Base-by-base conservation (phyloP, 2,113 vertebrate genomes). In the Pholis gunnellus region DNA sequence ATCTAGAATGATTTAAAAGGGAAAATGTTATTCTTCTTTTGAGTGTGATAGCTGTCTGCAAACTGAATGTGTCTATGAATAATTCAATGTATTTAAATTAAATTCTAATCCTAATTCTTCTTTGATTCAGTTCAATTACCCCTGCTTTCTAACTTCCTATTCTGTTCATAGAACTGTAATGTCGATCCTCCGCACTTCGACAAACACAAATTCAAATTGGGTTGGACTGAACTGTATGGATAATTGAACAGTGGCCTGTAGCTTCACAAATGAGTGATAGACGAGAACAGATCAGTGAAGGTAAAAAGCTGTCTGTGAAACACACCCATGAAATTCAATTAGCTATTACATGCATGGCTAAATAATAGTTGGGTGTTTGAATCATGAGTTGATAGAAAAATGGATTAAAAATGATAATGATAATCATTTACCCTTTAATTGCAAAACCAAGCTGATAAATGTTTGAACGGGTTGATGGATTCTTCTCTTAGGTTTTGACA, bases 71-170 rank as follows among this genome's bases (percentile, higher is more conserved):
- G 50, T 72, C 31, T 72, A 89, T 87, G 78, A 91, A 89, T 86
- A 86, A 89, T 88, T 89, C 65, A 88, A 20, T 20, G 20, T 25
- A 59, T 75, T 86, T 77, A 77, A 88, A 88, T 88, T 59, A 44
- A 82, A 82, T 82, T 88, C 72, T 78, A 78, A 89, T 75, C 46
- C 68, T 38, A 44, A 75, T 81, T 80, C 73, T 80, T 72, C n/a
- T 63, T 69, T 78, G 83, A 89, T 72, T 89, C 77, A 63, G 15
- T 57, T 74, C 66, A 71, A 31, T 72, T 77, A 42, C 40, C 20
- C 31, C 42, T 15, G 65, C 65, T 46, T 68, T 79, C 44, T 48
- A 36, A 25, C 75, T 27, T 27, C n/a, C 65, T 25, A n/a, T 72
- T 83, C 69, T 56, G 54, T 15, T 85, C 79, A 54, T 14, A 44